phyloP scores from a whole-genome alignment of 2,113 vertebrate species.

The Laticauda colubrina region DNA sequence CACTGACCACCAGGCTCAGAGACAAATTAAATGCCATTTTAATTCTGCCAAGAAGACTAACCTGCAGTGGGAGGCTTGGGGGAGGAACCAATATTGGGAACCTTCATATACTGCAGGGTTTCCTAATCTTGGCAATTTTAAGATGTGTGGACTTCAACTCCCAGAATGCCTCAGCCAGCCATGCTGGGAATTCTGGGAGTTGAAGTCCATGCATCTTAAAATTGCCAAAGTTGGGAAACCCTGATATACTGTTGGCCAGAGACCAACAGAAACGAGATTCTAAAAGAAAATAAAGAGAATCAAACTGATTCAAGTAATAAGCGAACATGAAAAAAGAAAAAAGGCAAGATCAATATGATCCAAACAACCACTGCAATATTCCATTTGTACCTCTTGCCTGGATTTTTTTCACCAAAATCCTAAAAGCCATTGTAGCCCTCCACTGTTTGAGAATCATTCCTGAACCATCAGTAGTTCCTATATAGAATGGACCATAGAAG shows the following conservation, averaged over 20 bases:
- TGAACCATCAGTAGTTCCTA: not conserved
- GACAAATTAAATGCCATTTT: conserved; percentile 66
- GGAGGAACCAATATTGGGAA: conserved; percentile 54
- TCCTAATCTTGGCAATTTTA: not conserved
- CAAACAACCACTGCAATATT: conserved; percentile 61
- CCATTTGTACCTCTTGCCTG: conserved; percentile 66
- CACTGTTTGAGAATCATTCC: not conserved
- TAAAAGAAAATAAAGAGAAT: conserved; percentile 72
- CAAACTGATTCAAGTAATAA: conserved; percentile 80
- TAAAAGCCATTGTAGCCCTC: not conserved
- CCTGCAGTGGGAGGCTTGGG: conserved; percentile 18
- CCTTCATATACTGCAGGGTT: conserved; percentile 48
- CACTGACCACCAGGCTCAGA: conserved; percentile 79
- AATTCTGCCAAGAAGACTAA: conserved; percentile 56
- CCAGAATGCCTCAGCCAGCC: not conserved
- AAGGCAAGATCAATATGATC: conserved; percentile 85
- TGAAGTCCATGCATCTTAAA: not conserved
- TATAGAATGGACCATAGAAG: not conserved
- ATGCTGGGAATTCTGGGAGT: not conserved
- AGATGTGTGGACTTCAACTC: not conserved
- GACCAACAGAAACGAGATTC: conserved; percentile 63
- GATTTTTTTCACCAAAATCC: conserved; percentile 50
- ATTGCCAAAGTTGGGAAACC: conserved; percentile 32
- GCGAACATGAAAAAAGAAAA: conserved; percentile 61
- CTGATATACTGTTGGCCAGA: conserved; percentile 56